Percentiles rank a stretch among this genome's conserved stretches.
Evolutionary conservation across 1,140 invertebrate genomes (phyloP).

Genomic region (Pararge aegeria): DNA sequence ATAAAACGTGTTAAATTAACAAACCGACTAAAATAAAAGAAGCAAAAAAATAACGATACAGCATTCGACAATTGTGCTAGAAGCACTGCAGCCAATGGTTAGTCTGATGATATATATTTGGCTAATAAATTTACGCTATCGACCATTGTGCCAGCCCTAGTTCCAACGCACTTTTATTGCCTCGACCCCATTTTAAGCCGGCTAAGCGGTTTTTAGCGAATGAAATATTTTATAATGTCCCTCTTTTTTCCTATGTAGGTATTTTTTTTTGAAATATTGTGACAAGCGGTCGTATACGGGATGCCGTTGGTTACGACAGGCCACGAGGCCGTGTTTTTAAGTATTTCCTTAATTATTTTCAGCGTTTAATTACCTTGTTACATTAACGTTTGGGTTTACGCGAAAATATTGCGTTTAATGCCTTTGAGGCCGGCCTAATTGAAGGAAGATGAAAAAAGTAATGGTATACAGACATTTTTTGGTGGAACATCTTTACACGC

Average conservation of each 20-base stretch:
- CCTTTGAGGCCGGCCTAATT: background rate
- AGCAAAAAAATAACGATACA: slow-evolving; percentile 15
- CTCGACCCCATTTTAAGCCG: slow-evolving; percentile 43
- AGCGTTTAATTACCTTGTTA: slow-evolving; percentile 10
- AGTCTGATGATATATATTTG: slow-evolving; percentile 25
- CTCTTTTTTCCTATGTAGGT: slow-evolving; percentile 13
- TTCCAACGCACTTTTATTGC: slow-evolving; percentile 47
- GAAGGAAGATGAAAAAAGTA: background rate
- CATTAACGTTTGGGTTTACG: background rate
- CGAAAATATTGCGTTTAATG: background rate
- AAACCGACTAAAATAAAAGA: slow-evolving; percentile 16
- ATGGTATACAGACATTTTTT: background rate
- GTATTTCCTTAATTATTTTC: slow-evolving; percentile 16
- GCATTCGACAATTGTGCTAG: slow-evolving; percentile 15
- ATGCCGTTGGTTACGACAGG: slow-evolving; percentile 13
- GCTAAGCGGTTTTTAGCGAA: slow-evolving; percentile 43
- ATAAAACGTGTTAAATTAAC: slow-evolving; percentile 4
- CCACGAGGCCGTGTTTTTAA: background rate
- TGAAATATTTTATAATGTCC: slow-evolving; percentile 40
- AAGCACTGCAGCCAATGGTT: slow-evolving; percentile 20
- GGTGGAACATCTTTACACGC: too few relatives aligned
- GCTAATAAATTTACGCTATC: slow-evolving; percentile 35
- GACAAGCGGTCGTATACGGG: slow-evolving; percentile 17
- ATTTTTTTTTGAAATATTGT: slow-evolving; percentile 21
- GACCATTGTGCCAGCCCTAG: slow-evolving; percentile 37